These are phyloP conservation scores for Proisotoma minuta DNA, from an alignment of 2,888 invertebrate species.

Conservation along the genomic window DNA sequence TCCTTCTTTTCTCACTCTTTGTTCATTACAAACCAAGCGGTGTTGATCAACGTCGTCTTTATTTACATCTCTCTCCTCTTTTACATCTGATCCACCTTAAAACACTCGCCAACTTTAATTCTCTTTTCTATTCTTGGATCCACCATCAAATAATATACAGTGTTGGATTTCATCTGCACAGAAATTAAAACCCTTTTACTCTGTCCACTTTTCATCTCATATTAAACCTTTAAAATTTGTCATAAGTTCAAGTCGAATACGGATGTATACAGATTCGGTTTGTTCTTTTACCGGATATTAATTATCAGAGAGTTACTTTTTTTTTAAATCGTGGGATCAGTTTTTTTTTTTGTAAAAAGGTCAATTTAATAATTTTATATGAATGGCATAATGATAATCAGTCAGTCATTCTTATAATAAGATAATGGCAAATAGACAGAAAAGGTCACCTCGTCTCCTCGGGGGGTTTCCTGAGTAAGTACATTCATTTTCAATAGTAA, in stretches of 20 bases:
- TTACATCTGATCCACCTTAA: background rate
- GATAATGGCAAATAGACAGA: conserved; percentile 14
- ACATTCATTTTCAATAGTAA: conserved; percentile 3
- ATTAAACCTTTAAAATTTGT: no score
- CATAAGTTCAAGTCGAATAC: no score
- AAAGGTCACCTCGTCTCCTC: conserved; percentile 16
- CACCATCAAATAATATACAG: background rate
- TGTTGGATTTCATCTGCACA: conserved; percentile 7
- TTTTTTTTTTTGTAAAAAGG: no score
- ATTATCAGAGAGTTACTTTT: no score
- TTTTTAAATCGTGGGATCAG: no score
- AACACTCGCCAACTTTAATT: background rate
- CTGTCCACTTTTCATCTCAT: conserved; percentile 3
- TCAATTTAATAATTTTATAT: no score
- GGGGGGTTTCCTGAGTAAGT: conserved; percentile 15
- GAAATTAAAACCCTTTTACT: conserved; percentile 5
- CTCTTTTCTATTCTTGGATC: background rate
- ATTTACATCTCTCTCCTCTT: background rate
- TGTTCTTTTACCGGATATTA: no score
- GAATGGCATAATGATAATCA: no score
- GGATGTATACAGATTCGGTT: no score
- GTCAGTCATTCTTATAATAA: no score
- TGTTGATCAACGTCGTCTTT: conserved; percentile 1
- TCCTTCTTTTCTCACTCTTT: conserved; percentile 7
- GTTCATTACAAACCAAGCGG: background rate